Percentiles rank a stretch among this genome's conserved stretches.
These are phyloP conservation scores for Empidonax alnorum DNA, from an alignment of 2,113 vertebrate species.

Conservation along the genomic window DNA sequence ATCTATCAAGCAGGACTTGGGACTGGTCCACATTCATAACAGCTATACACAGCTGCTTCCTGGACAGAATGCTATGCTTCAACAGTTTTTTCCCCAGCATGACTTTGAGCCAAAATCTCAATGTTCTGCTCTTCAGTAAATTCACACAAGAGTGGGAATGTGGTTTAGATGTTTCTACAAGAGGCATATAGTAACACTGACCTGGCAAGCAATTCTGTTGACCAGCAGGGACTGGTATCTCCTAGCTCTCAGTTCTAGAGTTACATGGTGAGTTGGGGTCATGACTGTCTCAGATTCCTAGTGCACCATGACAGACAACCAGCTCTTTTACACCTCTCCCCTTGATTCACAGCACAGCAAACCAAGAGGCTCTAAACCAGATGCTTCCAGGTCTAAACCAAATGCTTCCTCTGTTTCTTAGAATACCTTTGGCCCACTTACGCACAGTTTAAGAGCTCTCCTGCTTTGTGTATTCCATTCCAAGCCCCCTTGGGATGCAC, in stretches of 20 bases:
- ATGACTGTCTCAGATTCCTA: background rate
- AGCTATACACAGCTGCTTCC: slow-evolving; percentile 33
- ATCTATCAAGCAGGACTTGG: background rate
- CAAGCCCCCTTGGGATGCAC: rapidly evolving
- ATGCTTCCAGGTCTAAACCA: background rate
- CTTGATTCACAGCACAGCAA: background rate
- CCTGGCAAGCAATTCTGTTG: background rate
- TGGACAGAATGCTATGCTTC: background rate
- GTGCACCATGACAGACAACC: background rate
- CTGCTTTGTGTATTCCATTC: background rate
- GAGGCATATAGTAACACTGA: background rate
- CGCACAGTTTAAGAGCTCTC: background rate
- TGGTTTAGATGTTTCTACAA: background rate
- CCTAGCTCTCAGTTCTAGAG: background rate
- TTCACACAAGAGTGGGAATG: background rate
- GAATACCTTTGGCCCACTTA: background rate
- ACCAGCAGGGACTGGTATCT: background rate
- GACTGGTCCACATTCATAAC: background rate
- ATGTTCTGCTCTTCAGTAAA: background rate
- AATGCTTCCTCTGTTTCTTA: background rate
- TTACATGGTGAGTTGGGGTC: background rate
- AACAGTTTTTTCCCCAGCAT: background rate
- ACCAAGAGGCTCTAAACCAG: background rate
- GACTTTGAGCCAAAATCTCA: slow-evolving; percentile 14
- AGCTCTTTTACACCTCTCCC: background rate